phyloP scores from a whole-genome alignment of 2,797 vertebrate species.

The Rhinella marina region DNA sequence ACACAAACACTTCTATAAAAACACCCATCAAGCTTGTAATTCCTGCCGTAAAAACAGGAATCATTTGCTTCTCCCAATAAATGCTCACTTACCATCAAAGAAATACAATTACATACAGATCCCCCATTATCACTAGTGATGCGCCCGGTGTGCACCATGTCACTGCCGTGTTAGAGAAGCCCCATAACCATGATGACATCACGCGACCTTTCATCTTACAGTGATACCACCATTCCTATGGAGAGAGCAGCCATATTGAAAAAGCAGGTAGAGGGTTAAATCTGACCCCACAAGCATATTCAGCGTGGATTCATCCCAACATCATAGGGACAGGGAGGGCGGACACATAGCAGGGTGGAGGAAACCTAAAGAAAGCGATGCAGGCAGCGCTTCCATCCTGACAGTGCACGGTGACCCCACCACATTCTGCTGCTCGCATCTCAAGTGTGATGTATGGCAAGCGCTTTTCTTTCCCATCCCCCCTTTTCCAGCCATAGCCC shows the following conservation, averaged over 20 bases:
- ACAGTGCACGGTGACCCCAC: neutral
- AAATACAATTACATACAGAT: neutral
- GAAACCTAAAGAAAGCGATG: conserved; percentile 2
- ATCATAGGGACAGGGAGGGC: neutral
- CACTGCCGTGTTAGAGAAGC: neutral
- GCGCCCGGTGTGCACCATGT: neutral
- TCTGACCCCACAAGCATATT: neutral
- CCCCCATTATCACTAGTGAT: neutral
- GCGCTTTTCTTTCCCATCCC: conserved; percentile 47
- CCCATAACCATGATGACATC: conserved; percentile 1
- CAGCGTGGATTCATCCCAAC: neutral
- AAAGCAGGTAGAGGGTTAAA: neutral
- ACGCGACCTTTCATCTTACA: neutral
- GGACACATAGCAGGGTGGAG: neutral
- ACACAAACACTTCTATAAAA: conserved; percentile 25
- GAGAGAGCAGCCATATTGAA: neutral
- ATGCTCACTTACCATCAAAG: conserved; percentile 41
- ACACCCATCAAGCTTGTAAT: conserved; percentile 55
- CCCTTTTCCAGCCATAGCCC: conserved; percentile 37
- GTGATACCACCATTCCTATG: neutral
- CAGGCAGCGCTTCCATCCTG: neutral
- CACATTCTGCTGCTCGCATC: conserved; percentile 22
- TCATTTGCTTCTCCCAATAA: conserved; percentile 35
- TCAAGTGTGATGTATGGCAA: conserved; percentile 37
- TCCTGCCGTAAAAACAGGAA: conserved; percentile 31